Base-by-base conservation (phyloP, 2,113 vertebrate genomes). In the Benitochromis conjunctus region DNA sequence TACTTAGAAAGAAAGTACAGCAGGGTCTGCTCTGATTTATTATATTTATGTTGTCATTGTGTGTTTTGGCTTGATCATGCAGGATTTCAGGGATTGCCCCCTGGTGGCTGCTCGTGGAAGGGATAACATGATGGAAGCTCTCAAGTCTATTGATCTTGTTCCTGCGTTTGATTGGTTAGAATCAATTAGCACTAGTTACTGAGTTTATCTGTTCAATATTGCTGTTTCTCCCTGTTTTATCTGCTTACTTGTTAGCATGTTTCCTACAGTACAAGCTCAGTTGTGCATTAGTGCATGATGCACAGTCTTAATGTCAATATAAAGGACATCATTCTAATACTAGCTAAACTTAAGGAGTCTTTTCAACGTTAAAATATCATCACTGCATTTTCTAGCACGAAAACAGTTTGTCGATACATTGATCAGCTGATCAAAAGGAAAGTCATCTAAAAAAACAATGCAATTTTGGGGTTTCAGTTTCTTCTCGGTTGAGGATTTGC, bases 91-190 rank as follows among this genome's bases (percentile, higher is more conserved):
- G 31, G 31, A 79, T 51, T n/a, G 87, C 93, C 94, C 89, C 84
- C 93, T 94, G 89, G 91, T 94, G 95, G 94, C 56, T 11, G 29
- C 9, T 81, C 10, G 1, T 5, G 26, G 38, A 86, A 55, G 13
- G 51, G 77, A 1, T 21, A 56, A 48, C 29, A 43, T 19, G 12
- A 46, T 38, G 82, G 46, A 78, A 16, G 29, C 53, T 76, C 36
- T 18, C 18, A 16, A 29, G 60, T 81, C 41, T 84, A 36, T 88
- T 38, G 24, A 94, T 90, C 74, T 78, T 43, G 29, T 76, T 57
- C 43, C 86, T 86, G 53, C 77, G 51, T 31, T 58, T 3, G 13
- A 84, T 46, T 88, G 60, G 78, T 92, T 89, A 34, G 54, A 86
- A 54, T 77, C 83, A 83, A 82, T 92, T 79, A 88, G 7, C 57